Conservation (phyloP, 2,113 vertebrate species). For the Dolichallabes microphthalmus region DNA sequence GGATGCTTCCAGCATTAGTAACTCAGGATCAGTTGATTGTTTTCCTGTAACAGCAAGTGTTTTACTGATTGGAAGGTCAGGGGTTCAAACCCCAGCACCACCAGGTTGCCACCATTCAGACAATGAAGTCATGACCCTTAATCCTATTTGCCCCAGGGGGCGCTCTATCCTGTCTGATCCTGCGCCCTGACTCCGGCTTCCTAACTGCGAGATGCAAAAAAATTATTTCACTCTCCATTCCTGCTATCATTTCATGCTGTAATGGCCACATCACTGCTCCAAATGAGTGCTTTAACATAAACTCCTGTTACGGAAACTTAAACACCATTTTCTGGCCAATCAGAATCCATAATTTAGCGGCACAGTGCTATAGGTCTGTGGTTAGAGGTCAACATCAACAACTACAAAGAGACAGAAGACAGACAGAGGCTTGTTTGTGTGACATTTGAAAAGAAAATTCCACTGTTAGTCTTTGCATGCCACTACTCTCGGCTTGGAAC, state of each 20-base stretch:
- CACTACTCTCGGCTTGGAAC: constrained; percentile 45
- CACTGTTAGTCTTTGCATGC: constrained; percentile 35
- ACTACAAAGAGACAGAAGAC: background rate
- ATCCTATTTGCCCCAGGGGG: too few relatives aligned
- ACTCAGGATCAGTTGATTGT: background rate
- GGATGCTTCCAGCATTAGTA: background rate
- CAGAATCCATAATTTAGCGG: background rate
- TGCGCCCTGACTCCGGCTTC: too few relatives aligned
- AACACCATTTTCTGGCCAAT: background rate
- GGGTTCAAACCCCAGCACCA: too few relatives aligned
- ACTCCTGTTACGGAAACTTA: background rate
- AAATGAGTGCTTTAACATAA: background rate
- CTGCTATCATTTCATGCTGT: background rate
- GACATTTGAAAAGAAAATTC: constrained; percentile 1
- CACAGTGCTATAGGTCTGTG: background rate
- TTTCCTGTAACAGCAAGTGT: background rate
- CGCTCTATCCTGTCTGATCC: too few relatives aligned
- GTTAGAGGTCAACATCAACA: background rate
- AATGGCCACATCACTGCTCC: background rate
- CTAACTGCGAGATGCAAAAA: too few relatives aligned
- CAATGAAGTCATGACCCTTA: too few relatives aligned
- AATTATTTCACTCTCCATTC: background rate
- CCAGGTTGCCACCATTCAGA: too few relatives aligned
- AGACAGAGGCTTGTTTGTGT: constrained; percentile 17
- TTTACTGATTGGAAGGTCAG: background rate